Conservation (phyloP, 2,888 invertebrate genomes). For the Resseliella maxima region DNA sequence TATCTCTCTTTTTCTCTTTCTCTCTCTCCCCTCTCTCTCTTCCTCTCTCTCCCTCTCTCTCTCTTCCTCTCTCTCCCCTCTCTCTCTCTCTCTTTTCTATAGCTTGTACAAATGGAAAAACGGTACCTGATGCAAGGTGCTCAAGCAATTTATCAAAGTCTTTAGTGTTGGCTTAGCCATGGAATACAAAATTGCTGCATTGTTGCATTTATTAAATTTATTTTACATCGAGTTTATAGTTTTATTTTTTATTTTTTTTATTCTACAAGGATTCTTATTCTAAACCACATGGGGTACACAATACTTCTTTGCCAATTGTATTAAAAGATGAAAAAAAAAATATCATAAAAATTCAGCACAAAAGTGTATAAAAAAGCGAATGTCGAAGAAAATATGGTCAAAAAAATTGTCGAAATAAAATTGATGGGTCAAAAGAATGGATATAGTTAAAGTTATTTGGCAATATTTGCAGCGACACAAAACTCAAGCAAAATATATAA, state of each 20-base stretch:
- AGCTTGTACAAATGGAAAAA: neutral
- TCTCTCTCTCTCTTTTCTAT: neutral
- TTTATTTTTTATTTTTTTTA: conserved; percentile 15
- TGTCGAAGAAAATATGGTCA: neutral
- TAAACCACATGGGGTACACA: conserved; percentile 6
- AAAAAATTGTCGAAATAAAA: neutral
- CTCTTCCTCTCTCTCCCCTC: too few relatives aligned
- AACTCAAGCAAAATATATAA: neutral
- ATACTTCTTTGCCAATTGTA: neutral
- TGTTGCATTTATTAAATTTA: conserved; percentile 41
- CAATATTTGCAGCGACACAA: neutral
- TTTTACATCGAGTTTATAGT: conserved; percentile 31
- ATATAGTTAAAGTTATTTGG: neutral
- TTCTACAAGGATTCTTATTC: neutral
- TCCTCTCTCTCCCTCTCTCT: too few relatives aligned
- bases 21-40: too few relatives aligned
- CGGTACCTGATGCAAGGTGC: neutral
- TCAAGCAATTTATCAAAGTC: conserved; percentile 51
- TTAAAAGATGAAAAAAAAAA: neutral
- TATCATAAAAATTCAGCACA: neutral
- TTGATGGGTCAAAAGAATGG: neutral
- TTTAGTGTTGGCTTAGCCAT: conserved; percentile 31
- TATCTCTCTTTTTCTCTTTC: too few relatives aligned
- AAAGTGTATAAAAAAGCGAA: neutral
- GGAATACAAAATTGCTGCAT: neutral